These are phyloP conservation scores for Sycophaga agraensis DNA, from an alignment of 1,140 invertebrate species.

Conservation along the genomic window DNA sequence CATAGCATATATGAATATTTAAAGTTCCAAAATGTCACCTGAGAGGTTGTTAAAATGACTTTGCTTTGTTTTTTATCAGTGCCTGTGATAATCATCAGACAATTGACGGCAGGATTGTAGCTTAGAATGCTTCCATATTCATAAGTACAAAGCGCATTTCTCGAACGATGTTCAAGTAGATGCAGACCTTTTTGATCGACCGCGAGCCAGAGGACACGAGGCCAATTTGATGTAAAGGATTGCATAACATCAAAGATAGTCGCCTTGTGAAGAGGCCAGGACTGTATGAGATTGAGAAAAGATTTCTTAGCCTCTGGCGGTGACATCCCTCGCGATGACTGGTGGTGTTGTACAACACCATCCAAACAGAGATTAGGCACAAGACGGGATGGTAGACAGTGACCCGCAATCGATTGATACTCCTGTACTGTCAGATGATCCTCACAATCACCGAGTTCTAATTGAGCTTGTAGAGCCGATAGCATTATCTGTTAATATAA, in stretches of 20 bases:
- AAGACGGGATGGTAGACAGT: conserved; percentile 81
- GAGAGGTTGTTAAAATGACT: conserved; percentile 83
- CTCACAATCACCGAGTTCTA: conserved; percentile 83
- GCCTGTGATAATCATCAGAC: conserved; percentile 87
- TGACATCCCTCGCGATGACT: conserved; percentile 82
- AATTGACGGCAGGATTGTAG: conserved; percentile 85
- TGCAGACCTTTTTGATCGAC: conserved; percentile 93
- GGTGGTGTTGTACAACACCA: conserved; percentile 83
- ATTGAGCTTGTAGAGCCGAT: conserved; percentile 89
- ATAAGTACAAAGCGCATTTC: conserved; percentile 85
- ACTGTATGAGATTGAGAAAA: conserved; percentile 91
- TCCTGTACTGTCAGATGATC: conserved; percentile 63
- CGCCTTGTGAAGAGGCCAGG: conserved; percentile 89
- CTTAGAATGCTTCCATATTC: conserved; percentile 85
- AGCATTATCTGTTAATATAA: conserved; percentile 78
- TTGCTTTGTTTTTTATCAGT: conserved; percentile 87
- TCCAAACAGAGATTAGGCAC: conserved; percentile 73
- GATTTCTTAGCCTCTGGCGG: conserved; percentile 85
- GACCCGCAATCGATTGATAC: conserved; percentile 73
- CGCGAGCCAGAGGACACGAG: conserved; percentile 84
- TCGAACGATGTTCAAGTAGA: conserved; percentile 82
- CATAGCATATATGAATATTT: too few species aligned
- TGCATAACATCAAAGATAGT: conserved; percentile 96
- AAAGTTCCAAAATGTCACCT: conserved; percentile 59
- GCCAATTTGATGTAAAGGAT: conserved; percentile 96